phyloP scores from a whole-genome alignment of 2,888 invertebrate genomes.

The Eumacrocentrus americanus region DNA sequence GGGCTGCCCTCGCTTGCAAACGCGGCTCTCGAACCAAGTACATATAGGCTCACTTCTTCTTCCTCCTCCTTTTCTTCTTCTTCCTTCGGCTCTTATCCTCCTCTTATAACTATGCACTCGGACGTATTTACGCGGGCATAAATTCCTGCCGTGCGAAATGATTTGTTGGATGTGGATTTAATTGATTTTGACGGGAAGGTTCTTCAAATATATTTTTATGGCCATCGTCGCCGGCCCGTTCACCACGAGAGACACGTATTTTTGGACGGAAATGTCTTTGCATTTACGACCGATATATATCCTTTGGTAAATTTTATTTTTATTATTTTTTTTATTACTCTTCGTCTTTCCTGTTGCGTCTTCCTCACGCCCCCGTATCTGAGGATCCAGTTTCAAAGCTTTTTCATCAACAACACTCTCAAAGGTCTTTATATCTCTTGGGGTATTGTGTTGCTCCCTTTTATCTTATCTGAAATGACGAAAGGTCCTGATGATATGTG shows the following conservation, averaged over 20 bases:
- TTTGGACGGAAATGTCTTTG: constrained; percentile 7
- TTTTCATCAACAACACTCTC: background rate
- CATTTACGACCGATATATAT: constrained; percentile 8
- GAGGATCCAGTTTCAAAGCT: constrained; percentile 7
- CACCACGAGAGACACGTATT: background rate
- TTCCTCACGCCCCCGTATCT: constrained; percentile 4
- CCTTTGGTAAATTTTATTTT: background rate
- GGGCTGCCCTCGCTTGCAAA: constrained; percentile 32
- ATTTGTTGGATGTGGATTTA: constrained; percentile 27
- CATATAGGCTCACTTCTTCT: constrained; percentile 2
- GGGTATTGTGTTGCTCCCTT: constrained; percentile 2
- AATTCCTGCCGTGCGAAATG: constrained; percentile 22
- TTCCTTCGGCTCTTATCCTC: background rate
- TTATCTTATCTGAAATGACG: constrained; percentile 4
- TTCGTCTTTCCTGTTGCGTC: background rate
- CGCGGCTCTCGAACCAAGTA: constrained; percentile 21
- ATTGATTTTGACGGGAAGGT: constrained; percentile 24
- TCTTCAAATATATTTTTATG: constrained; percentile 20
- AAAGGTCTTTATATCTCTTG: constrained; percentile 1
- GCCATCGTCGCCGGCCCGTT: too few relatives aligned
- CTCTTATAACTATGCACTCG: background rate
- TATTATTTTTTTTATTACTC: background rate
- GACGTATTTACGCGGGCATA: constrained; percentile 23
- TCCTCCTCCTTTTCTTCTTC: background rate
- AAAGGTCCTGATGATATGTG: background rate